Percentiles rank a stretch among this genome's conserved stretches.
Evolutionary conservation across 2,797 vertebrate species (phyloP).

Genomic region (Chelonia mydas): DNA sequence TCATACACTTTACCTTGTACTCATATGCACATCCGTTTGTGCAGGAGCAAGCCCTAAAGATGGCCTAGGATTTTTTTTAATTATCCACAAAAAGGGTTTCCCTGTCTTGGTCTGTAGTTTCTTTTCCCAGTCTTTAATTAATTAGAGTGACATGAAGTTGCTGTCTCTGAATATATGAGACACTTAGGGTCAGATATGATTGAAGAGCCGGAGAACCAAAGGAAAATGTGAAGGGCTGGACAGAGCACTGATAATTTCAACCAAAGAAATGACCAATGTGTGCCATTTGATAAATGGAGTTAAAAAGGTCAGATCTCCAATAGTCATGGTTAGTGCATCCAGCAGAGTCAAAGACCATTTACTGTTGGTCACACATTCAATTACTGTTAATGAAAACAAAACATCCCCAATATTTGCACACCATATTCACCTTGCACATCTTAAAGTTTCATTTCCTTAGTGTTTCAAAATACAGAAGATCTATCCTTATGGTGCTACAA

Average conservation of each 20-base stretch:
- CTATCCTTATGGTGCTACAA: slow-evolving; percentile 66
- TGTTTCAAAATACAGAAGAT: slow-evolving; percentile 58
- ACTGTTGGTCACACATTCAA: slow-evolving; percentile 41
- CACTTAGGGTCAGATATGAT: not conserved
- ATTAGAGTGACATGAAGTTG: slow-evolving; percentile 15
- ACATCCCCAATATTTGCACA: slow-evolving; percentile 45
- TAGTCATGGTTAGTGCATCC: slow-evolving; percentile 42
- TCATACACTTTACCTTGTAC: not conserved
- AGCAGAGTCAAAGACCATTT: slow-evolving; percentile 41
- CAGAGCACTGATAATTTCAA: slow-evolving; percentile 63
- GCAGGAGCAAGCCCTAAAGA: not conserved
- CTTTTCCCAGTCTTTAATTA: slow-evolving; percentile 12
- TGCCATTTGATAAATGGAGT: slow-evolving; percentile 29
- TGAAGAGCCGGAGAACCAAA: slow-evolving; percentile 39
- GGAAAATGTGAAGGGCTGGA: slow-evolving; percentile 43
- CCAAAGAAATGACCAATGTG: slow-evolving; percentile 62
- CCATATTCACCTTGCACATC: slow-evolving; percentile 34
- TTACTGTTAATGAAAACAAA: slow-evolving; percentile 62
- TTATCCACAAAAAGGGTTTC: not conserved
- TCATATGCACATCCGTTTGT: not conserved
- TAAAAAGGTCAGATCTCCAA: slow-evolving; percentile 55
- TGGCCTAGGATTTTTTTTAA: not conserved
- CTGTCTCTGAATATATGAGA: not conserved
- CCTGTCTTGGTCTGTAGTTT: slow-evolving; percentile 4
- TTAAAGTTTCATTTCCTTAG: slow-evolving; percentile 56